Evolutionary conservation across 2,888 invertebrate genomes (phyloP).

Genomic region (Apamea monoglypha): DNA sequence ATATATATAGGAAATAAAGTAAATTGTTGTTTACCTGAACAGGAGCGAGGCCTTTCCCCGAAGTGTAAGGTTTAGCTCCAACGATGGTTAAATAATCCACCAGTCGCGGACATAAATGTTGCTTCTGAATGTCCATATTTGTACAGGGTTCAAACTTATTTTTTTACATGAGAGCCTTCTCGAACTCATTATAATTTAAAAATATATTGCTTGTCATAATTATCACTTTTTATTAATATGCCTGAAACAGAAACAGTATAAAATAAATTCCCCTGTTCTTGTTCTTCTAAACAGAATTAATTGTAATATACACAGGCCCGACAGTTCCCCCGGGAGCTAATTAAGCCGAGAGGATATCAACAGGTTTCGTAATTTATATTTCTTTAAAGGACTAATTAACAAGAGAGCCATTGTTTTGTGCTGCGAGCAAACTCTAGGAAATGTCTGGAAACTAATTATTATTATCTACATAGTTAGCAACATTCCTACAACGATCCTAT

Average conservation of each 20-base stretch:
- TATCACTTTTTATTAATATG: slow-evolving; percentile 78
- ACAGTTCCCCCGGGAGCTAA: slow-evolving; percentile 22
- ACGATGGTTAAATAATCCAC: slow-evolving; percentile 99
- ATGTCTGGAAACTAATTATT: background rate
- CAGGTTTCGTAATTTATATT: slow-evolving; percentile 20
- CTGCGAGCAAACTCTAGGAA: slow-evolving; percentile 3
- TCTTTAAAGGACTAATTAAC: background rate
- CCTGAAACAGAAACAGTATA: slow-evolving; percentile 71
- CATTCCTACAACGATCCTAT: background rate
- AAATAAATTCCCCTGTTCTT: background rate
- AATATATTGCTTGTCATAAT: slow-evolving; percentile 89
- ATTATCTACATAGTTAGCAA: background rate
- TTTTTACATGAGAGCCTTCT: slow-evolving; percentile 72
- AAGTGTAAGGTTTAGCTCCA: slow-evolving; percentile 95
- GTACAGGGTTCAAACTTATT: slow-evolving; percentile 72
- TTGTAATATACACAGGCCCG: background rate
- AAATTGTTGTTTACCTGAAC: slow-evolving; percentile 91
- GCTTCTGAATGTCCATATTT: slow-evolving; percentile 92
- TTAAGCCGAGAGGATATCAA: slow-evolving; percentile 11
- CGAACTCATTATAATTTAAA: slow-evolving; percentile 82
- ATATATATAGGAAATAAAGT: background rate
- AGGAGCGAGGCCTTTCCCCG: slow-evolving; percentile 92
- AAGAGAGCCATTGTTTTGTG: slow-evolving; percentile 12
- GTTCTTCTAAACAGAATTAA: background rate
- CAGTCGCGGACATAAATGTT: slow-evolving; percentile 95